Conservation (phyloP, 2,797 vertebrate genomes). For the Mormyrops attenuatus region DNA sequence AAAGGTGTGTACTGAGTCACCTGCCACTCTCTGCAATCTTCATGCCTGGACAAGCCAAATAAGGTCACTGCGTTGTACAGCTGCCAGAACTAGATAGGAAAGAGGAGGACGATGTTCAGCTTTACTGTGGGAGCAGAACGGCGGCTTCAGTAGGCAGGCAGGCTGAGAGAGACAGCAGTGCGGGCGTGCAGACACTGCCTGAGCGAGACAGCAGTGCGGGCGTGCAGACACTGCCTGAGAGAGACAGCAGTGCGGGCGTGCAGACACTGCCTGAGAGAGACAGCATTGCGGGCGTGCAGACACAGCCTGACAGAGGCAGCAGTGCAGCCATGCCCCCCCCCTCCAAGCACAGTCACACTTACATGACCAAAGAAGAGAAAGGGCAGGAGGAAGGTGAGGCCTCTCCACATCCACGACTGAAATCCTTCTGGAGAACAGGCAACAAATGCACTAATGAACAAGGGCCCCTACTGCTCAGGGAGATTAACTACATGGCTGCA, state of each 20-base stretch:
- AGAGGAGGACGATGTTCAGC: neutral
- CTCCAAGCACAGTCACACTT: slow-evolving; percentile 50
- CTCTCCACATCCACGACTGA: slow-evolving; percentile 99
- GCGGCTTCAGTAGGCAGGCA: neutral
- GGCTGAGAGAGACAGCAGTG: neutral
- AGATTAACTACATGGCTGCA: neutral
- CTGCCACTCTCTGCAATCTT: slow-evolving; percentile 97
- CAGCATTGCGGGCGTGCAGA: too few species aligned
- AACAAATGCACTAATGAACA: neutral
- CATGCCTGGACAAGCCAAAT: slow-evolving; percentile 77
- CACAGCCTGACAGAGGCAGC: too few species aligned
- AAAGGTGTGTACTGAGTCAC: slow-evolving; percentile 49
- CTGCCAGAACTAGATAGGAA: slow-evolving; percentile 85
- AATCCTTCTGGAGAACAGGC: slow-evolving; percentile 79
- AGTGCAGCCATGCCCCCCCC: too few species aligned
- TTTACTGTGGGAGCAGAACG: neutral
- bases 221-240: neutral
- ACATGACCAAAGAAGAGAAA: slow-evolving; percentile 97
- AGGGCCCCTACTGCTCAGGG: neutral
- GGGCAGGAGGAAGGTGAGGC: slow-evolving; percentile 90
- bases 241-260: too few species aligned
- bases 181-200: neutral
- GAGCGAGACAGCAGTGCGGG: too few species aligned
- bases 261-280: too few species aligned
- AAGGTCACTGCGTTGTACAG: slow-evolving; percentile 88